Conservation (phyloP, 2,888 invertebrate species). For the Auanema sp. region DNA sequence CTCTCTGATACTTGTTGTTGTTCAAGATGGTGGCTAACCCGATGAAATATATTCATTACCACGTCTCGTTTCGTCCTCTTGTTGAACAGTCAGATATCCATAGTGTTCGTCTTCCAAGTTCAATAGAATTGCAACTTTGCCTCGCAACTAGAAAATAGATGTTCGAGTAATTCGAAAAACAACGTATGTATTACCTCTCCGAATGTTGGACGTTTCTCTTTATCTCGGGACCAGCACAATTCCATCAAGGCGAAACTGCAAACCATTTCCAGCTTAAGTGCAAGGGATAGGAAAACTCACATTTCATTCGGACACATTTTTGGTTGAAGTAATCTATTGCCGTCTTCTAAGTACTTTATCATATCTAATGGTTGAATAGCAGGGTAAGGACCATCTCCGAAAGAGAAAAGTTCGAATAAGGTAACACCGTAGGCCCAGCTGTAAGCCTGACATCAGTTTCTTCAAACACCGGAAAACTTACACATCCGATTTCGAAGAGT, state of each 20-base stretch:
- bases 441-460: background rate
- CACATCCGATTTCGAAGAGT: slow-evolving; percentile 48
- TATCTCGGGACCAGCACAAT: slow-evolving; percentile 32
- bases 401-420: slow-evolving; percentile 50
- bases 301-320: slow-evolving; percentile 40
- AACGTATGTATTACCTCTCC: slow-evolving; percentile 19
- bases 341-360: slow-evolving; percentile 38
- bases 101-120: slow-evolving; percentile 30
- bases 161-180: background rate
- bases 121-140: slow-evolving; percentile 17
- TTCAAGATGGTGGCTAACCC: too few species aligned
- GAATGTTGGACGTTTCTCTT: slow-evolving; percentile 39
- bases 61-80: too few species aligned
- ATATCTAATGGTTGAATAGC: slow-evolving; percentile 44
- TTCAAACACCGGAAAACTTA: too few species aligned
- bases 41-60: too few species aligned
- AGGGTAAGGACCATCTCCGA: slow-evolving; percentile 48
- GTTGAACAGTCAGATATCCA: slow-evolving; percentile 20
- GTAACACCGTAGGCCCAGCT: slow-evolving; percentile 53
- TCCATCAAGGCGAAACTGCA: slow-evolving; percentile 43
- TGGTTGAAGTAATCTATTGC: slow-evolving; percentile 39
- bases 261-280: background rate
- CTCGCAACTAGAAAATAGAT: slow-evolving; percentile 9
- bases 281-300: slow-evolving; percentile 18
- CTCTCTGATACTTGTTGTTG: too few species aligned